Evolutionary conservation across 2,113 vertebrate species (phyloP).

Genomic region (Hipposideros armiger): DNA sequence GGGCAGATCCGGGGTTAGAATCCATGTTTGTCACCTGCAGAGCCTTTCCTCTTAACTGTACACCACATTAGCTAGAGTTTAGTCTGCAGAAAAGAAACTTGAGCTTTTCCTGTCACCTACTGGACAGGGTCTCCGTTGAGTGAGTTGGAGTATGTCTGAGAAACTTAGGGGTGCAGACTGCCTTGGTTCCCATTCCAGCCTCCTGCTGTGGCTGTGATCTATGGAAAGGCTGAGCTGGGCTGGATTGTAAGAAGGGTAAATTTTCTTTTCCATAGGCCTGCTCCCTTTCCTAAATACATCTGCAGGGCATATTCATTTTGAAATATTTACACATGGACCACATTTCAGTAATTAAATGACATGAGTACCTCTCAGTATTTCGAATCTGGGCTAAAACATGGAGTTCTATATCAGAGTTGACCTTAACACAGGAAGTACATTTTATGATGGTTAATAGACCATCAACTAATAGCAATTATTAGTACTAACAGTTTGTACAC

Average conservation of each 20-base stretch:
- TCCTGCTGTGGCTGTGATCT: neutral
- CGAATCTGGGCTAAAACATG: neutral
- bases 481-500: neutral
- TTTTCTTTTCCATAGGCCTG: neutral
- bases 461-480: neutral
- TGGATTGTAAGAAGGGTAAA: neutral
- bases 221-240: neutral
- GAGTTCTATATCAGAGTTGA: neutral
- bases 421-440: constrained; percentile 22
- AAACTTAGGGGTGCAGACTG: neutral
- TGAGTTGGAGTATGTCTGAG: neutral
- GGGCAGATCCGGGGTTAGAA: neutral
- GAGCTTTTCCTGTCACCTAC: neutral
- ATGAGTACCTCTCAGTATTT: neutral
- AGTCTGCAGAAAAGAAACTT: neutral
- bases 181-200: neutral
- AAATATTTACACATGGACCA: constrained; percentile 33
- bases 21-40: neutral
- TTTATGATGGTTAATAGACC: neutral
- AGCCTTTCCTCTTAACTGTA: neutral
- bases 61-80: neutral
- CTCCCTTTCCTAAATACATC: constrained; percentile 1
- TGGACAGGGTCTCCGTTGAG: neutral
- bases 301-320: constrained; percentile 21
- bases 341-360: constrained; percentile 35